These are phyloP conservation scores for Hirundo rustica DNA, from an alignment of 2,797 vertebrate genomes.

Conservation along the genomic window DNA sequence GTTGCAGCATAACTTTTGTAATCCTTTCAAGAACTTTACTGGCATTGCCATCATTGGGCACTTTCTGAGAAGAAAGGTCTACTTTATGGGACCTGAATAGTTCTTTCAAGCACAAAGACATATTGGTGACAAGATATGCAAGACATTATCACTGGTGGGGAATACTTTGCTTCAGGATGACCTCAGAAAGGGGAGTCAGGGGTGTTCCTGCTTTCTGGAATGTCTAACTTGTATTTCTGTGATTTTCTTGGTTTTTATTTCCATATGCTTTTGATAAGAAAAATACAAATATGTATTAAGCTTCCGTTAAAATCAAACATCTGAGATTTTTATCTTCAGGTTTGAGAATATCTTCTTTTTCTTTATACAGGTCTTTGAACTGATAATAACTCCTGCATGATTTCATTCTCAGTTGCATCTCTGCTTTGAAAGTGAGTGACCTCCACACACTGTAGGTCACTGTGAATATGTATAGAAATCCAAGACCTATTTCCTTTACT, in stretches of 20 bases:
- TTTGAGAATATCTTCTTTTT: neutral
- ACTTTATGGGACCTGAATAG: neutral
- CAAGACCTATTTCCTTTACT: neutral
- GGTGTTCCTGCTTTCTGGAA: neutral
- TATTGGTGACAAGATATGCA: neutral
- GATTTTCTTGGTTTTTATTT: neutral
- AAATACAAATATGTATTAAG: neutral
- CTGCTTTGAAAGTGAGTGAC: neutral
- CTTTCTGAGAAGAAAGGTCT: neutral
- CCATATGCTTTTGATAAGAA: neutral
- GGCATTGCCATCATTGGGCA: neutral
- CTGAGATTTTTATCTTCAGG: neutral
- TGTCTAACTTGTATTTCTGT: neutral
- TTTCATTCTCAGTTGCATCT: neutral
- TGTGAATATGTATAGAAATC: neutral
- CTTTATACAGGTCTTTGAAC: neutral
- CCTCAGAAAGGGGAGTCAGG: neutral
- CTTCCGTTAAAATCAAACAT: neutral
- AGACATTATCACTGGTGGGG: neutral
- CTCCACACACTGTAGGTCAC: neutral
- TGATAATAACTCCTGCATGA: neutral
- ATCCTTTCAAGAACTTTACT: neutral
- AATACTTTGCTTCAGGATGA: neutral
- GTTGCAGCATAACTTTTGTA: neutral
- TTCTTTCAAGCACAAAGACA: neutral